Evolutionary conservation across 1,140 invertebrate species (phyloP).

Genomic region (Drosophila ercepeae): DNA sequence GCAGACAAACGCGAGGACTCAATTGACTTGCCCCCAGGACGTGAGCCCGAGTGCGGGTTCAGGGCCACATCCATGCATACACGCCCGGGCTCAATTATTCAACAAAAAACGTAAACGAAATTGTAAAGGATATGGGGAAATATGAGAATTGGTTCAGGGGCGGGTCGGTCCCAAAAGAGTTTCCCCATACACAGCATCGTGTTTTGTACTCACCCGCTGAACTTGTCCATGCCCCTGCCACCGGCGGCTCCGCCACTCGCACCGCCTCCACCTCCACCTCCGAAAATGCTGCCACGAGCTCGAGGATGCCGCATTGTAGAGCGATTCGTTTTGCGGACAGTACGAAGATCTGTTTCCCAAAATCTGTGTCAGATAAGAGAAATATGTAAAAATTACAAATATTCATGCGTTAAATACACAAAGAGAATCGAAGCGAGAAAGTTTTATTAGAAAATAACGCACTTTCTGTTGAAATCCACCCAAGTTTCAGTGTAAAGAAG

Average conservation of each 20-base stretch:
- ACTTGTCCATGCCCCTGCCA: conserved; percentile 52
- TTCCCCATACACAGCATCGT: not conserved
- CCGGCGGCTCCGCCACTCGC: conserved; percentile 1
- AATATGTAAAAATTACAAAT: not conserved
- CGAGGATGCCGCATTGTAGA: conserved; percentile 82
- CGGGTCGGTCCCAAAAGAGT: conserved; percentile 7
- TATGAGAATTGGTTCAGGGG: conserved; percentile 73
- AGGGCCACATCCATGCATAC: conserved; percentile 9
- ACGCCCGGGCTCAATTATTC: conserved; percentile 58
- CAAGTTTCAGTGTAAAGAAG: conserved; percentile 1
- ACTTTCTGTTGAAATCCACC: not conserved
- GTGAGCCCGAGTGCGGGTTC: conserved; percentile 5
- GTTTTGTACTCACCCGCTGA: conserved; percentile 63
- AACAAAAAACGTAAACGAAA: conserved; percentile 66
- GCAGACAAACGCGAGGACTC: conserved; percentile 45
- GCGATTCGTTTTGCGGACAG: conserved; percentile 87
- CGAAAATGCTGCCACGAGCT: conserved; percentile 13
- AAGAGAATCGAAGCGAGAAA: not conserved
- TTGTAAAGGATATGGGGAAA: conserved; percentile 59
- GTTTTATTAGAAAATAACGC: not conserved
- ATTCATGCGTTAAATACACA: not conserved
- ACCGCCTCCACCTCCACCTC: conserved; percentile 26
- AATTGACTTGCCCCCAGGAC: conserved; percentile 61
- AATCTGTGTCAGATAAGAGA: conserved; percentile 77
- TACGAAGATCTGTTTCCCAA: conserved; percentile 91